A percentile compares a stretch with the other conserved stretches of the same genome.
Conservation (phyloP, 1,140 invertebrate species). For the Aphaenogaster ashmeadi region DNA sequence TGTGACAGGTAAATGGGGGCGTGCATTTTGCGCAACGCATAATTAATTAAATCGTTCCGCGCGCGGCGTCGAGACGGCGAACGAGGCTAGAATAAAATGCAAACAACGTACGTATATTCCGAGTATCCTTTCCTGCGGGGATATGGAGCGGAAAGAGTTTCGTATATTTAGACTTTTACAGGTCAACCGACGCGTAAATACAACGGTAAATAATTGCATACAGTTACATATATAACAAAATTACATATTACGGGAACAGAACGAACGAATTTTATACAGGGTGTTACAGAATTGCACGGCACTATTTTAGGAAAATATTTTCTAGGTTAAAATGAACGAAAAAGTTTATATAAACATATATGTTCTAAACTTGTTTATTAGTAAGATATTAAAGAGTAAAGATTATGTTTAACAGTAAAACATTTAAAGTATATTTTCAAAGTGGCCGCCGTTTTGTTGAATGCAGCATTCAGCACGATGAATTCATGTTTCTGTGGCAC, state of each 20-base stretch:
- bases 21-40: conserved; percentile 55
- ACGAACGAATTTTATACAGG: neutral
- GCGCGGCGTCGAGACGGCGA: neutral
- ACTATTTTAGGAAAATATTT: too few relatives aligned
- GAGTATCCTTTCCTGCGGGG: neutral
- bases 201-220: neutral
- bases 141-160: neutral
- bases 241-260: neutral
- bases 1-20: conserved; percentile 59
- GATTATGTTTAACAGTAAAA: too few relatives aligned
- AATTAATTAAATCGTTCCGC: conserved; percentile 65
- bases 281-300: too few relatives aligned
- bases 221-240: neutral
- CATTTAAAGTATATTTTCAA: too few relatives aligned
- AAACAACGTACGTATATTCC: neutral
- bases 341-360: too few relatives aligned
- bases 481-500: too few relatives aligned
- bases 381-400: too few relatives aligned
- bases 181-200: neutral
- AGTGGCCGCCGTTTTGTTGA: too few relatives aligned
- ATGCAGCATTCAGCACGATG: too few relatives aligned
- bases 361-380: too few relatives aligned
- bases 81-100: conserved; percentile 39
- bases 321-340: too few relatives aligned
- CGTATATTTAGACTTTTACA: neutral